Evolutionary conservation across 2,113 vertebrate genomes (phyloP), one percentile per base, ranked within the genome.

Genomic region (Channa maculata): DNA sequence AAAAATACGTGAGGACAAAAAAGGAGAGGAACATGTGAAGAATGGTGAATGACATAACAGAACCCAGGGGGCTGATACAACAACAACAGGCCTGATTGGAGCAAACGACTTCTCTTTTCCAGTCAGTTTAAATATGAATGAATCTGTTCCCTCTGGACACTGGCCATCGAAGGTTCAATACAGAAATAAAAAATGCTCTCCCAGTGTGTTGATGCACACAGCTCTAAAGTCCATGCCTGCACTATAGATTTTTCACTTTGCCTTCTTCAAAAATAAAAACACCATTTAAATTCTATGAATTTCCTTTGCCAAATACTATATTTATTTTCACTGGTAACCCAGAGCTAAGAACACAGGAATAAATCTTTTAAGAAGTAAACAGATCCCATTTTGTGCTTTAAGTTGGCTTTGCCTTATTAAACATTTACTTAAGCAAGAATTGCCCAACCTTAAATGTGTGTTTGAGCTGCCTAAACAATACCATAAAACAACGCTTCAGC

Each of bases 61-160:
- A 52, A 49, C 66, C 53, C 78, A 61, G 48, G 51, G 39, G 61
- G 55, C 45, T 63, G 46, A n/a, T 54, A 58, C 33, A 50, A 65
- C 62, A 88, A 68, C 71, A 76, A 7, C 63, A 24, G 37, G 60
- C 82, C 57, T 86, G 74, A 88, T 64, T 79, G 68, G 71, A 85
- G 62, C 67, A 86, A 83, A 85, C 70, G 6, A 45, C 66, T 68
- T 38, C 76, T 76, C 71, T 46, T 82, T 64, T 68, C 60, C 71
- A 81, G 59, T 83, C 76, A 70, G 51, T 49, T 64, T 86, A 24
- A 73, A 36, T 68, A 14, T 74, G 49, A 75, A 68, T 70, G 6
- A 65, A 38, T 75, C 9, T 8, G 43, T 11, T 68, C 70, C 41
- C 57, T 45, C 59, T 57, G 60, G 8, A 53, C 73, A n/a, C 8